Evolutionary conservation across 2,797 vertebrate genomes (phyloP), one percentile per base, ranked within the genome.

Genomic region (Acanthurus leucopareius): DNA sequence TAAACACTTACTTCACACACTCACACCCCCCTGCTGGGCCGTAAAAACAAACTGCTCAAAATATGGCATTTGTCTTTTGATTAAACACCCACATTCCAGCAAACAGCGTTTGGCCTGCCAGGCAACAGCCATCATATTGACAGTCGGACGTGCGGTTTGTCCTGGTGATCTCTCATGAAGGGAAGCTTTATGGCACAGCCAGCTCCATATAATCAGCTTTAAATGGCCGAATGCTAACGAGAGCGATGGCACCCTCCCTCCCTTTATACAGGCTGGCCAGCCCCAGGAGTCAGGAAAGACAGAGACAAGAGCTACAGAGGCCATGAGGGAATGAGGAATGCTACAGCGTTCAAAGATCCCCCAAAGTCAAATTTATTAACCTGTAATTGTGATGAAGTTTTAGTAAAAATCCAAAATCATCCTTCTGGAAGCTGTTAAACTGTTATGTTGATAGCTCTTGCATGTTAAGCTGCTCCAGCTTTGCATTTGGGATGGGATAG

Each of bases 31-130:
- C 91, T 11, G n/a, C 88, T 60, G 90, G 51, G 88, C 51, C 22
- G 70, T 87, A 86, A 94, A 95, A 94, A 95, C 91, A 94, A 95
- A 94, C 94, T 77, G 84, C 82, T 89, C 78, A 92, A 93, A 93
- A 93, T 93, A 91, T 90, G 85, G 82, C 83, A 83, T 94, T 94
- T 92, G 91, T 94, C 86, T 88, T 88, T 80, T 86, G 88, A 93
- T 93, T 91, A 91, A 93, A 95, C 88, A 89, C 88, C 82, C 78
- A 2, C 93, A 94, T 95, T 94, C 94, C 93, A 82, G 80, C 77
- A 66, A 71, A 77, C 83, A 80, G 83, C 35, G 75, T 76, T 82
- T 16, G 65, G 92, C 83, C 69, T 85, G 82, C 94, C 84, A 35
- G 83, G 94, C 89, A 94, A 95, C 94, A 79, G 87, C 89, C 81